Evolutionary conservation across 2,113 vertebrate genomes (phyloP).

Genomic region (Vidua macroura): DNA sequence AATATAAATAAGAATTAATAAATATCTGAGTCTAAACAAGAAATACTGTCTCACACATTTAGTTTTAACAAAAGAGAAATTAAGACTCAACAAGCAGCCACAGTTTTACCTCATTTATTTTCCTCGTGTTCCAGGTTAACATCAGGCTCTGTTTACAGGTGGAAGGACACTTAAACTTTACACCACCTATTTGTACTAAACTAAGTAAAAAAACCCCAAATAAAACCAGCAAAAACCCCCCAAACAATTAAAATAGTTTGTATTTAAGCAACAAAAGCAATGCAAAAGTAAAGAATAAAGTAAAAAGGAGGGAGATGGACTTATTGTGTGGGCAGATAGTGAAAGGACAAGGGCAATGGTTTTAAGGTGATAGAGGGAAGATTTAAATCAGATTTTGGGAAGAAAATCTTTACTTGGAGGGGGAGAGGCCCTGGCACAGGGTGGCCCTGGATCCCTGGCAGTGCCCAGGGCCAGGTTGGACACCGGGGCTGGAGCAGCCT

Average conservation of each 20-base stretch:
- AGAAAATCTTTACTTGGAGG: not conserved
- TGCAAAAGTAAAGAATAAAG: not conserved
- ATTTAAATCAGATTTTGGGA: not conserved
- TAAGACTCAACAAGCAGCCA: not conserved
- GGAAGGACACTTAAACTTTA: not conserved
- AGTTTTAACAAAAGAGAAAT: too few species aligned
- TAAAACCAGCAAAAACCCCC: rapidly evolving
- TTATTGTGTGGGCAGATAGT: not conserved
- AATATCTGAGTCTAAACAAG: too few species aligned
- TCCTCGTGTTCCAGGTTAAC: not conserved
- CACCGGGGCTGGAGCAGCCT: not conserved
- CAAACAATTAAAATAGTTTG: not conserved
- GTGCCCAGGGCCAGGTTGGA: not conserved
- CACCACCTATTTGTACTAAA: not conserved
- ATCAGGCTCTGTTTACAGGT: not conserved
- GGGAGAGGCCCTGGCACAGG: not conserved
- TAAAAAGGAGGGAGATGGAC: not conserved
- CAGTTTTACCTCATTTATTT: not conserved
- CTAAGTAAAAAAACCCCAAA: not conserved
- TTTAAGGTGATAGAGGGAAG: not conserved
- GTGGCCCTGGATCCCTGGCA: not conserved
- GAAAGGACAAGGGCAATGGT: not conserved
- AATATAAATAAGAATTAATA: too few species aligned
- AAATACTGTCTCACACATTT: too few species aligned
- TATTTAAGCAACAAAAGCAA: not conserved